These are phyloP conservation scores for Ophraella communa DNA, from an alignment of 2,888 invertebrate genomes.

Conservation along the genomic window DNA sequence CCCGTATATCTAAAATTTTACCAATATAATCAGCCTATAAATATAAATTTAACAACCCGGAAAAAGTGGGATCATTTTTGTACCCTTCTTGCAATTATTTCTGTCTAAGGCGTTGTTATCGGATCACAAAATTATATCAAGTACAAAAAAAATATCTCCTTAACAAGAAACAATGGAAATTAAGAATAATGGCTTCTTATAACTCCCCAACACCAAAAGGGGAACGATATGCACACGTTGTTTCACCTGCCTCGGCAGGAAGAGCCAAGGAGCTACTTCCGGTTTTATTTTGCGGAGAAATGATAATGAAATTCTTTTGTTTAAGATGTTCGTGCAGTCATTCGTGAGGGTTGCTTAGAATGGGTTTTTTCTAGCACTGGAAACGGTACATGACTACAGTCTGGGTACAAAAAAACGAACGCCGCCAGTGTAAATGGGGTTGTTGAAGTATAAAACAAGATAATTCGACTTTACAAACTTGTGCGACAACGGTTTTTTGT, in stretches of 20 bases:
- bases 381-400: neutral
- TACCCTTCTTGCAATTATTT: too few species aligned
- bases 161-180: constrained; percentile 1
- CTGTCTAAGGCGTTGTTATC: neutral
- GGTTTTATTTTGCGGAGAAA: neutral
- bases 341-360: neutral
- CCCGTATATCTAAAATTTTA: too few species aligned
- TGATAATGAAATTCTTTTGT: neutral
- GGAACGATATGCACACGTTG: neutral
- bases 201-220: neutral
- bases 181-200: constrained; percentile 1
- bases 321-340: neutral
- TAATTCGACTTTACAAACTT: too few species aligned
- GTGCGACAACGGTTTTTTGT: too few species aligned
- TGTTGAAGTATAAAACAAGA: too few species aligned
- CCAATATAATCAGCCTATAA: too few species aligned
- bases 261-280: constrained; percentile 1
- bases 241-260: constrained; percentile 4
- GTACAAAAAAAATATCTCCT: neutral
- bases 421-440: neutral
- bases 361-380: neutral
- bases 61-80: too few species aligned
- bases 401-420: neutral
- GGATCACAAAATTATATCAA: neutral
- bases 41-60: too few species aligned